Base-by-base conservation (phyloP, 37 sponge, comb jelly and placozoan species). In the Dysidea cf. avara region DNA sequence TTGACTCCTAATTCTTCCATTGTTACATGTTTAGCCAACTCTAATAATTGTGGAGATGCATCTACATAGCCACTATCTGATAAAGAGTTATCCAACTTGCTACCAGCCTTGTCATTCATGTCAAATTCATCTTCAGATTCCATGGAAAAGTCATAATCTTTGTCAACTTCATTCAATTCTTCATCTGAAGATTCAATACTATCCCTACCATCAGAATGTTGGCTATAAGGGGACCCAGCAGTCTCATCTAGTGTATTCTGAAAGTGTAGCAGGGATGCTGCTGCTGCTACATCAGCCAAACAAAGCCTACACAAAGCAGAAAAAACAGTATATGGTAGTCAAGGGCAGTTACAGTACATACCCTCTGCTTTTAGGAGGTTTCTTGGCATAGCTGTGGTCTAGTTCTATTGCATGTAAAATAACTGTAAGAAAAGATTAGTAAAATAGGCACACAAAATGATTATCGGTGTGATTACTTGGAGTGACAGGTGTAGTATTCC, bases 301-400 rank as follows among this genome's bases (percentile, higher is more conserved):
- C 60, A 76, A 53, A 76, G 39, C 7, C 84, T 76, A 30, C 4
- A 59, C 12, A 26, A 9, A 67, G 3, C 17, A 31, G 18, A 58
- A 14, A 31, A 58, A 64, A 64, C 7, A 12, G 14, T 36, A 20
- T 13, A 12, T 13, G 13, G 61, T 59, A 13, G 21, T 22, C 12
- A 24, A 7, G 13, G 66, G 13, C 13, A 11, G 25, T 20, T 48
- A 68, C 49, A 7, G 7, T 49, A 25, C 26, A n/a, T 24, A 21
- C 50, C 26, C 33, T 21, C 26, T 68, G 50, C 24, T n/a, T 11
- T 50, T 31, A 11, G 68, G 21, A 17, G 77, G 77, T 0, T 60
- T 47, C 64, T 76, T 68, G 39, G 77, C 37, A 51, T 83, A 83
- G 50, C 71, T 55, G 71, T 83, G 84, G 35, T 83, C 84, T 52